A percentile compares a stretch with the other conserved stretches of the same genome.
These are phyloP conservation scores for Manacus vitellinus DNA, from an alignment of 2,113 vertebrate species.

Conservation along the genomic window DNA sequence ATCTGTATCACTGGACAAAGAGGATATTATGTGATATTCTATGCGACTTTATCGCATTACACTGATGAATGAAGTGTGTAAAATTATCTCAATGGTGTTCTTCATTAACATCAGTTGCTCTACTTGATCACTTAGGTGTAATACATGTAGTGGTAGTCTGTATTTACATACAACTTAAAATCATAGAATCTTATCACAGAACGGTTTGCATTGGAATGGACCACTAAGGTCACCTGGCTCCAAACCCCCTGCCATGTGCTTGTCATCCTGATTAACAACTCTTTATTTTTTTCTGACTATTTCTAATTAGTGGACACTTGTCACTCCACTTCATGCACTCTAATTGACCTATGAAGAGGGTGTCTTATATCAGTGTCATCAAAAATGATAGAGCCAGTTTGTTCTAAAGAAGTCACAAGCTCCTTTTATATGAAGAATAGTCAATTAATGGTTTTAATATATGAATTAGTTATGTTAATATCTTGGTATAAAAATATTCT, in stretches of 20 bases:
- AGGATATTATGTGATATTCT: neutral
- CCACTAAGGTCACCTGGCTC: neutral
- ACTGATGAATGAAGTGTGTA: neutral
- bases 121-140: neutral
- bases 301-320: neutral
- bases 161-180: fast-evolving
- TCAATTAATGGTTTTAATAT: neutral
- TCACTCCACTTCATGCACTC: neutral
- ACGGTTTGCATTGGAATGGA: neutral
- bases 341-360: neutral
- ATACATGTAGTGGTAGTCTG: neutral
- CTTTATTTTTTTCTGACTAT: neutral
- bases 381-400: neutral
- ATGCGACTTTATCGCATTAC: neutral
- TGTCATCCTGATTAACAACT: neutral
- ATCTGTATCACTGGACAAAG: neutral
- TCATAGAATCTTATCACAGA: neutral
- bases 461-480: neutral
- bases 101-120: neutral
- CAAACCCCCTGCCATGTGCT: neutral
- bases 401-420: neutral
- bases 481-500: neutral
- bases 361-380: neutral
- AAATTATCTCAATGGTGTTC: neutral
- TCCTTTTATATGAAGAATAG: neutral